These are phyloP conservation scores for Podocnemis expansa DNA, from an alignment of 2,113 vertebrate genomes.

Conservation along the genomic window DNA sequence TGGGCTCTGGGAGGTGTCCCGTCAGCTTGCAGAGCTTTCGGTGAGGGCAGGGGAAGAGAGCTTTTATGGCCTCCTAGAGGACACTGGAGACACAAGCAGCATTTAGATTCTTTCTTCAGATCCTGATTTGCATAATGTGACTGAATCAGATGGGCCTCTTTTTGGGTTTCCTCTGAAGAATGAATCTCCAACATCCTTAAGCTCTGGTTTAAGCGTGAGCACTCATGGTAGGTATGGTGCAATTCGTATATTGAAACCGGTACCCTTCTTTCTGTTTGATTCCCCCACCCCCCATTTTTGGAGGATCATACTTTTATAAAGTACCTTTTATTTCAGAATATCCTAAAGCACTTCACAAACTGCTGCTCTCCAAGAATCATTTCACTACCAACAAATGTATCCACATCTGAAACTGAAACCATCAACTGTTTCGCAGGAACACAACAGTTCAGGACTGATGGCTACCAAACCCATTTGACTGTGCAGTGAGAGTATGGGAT, in stretches of 20 bases:
- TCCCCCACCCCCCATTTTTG: neutral
- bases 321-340: neutral
- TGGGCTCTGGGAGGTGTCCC: conserved; percentile 61
- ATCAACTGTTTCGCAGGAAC: neutral
- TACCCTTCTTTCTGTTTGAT: conserved; percentile 4
- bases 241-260: conserved; percentile 5
- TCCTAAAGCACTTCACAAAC: neutral
- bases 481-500: neutral
- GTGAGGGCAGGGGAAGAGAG: rapidly evolving
- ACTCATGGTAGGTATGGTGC: neutral
- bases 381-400: neutral
- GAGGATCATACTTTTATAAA: neutral
- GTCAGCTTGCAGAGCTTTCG: neutral
- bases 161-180: conserved; percentile 36
- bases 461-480: neutral
- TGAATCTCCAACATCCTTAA: conserved; percentile 28
- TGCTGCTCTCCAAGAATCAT: neutral
- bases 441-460: neutral
- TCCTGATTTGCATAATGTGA: conserved; percentile 63
- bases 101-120: conserved; percentile 25
- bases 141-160: conserved; percentile 16
- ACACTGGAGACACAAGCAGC: conserved; percentile 25
- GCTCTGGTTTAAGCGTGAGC: neutral
- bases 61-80: conserved; percentile 39
- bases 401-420: conserved; percentile 9